Percentiles rank a stretch among this genome's conserved stretches.
Evolutionary conservation across 2,113 vertebrate genomes (phyloP).

Genomic region (Bubo scandiacus): DNA sequence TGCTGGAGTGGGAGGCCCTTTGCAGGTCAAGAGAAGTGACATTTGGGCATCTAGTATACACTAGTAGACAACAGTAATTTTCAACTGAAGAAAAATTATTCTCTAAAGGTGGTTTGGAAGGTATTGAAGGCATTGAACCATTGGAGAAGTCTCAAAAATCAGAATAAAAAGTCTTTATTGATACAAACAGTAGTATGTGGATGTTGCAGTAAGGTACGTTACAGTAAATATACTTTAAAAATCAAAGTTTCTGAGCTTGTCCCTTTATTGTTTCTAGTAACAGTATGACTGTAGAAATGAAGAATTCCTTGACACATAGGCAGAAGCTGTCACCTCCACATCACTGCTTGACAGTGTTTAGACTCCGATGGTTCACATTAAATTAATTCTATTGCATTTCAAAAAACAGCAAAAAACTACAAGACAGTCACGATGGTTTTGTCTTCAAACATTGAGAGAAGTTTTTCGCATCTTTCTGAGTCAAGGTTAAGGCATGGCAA

Average conservation of each 20-base stretch:
- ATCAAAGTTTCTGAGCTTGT: background rate
- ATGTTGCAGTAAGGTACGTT: background rate
- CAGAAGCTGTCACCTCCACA: background rate
- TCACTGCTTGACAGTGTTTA: background rate
- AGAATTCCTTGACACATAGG: background rate
- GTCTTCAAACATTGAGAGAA: background rate
- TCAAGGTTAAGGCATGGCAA: constrained; percentile 19
- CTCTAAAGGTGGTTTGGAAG: background rate
- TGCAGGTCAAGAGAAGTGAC: background rate
- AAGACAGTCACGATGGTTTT: background rate
- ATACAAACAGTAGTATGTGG: background rate
- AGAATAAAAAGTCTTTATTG: background rate
- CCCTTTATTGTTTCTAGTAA: background rate
- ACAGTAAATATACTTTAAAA: background rate
- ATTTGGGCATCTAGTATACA: background rate
- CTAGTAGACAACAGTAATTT: background rate
- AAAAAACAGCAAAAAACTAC: background rate
- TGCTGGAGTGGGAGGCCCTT: background rate
- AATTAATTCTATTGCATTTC: background rate
- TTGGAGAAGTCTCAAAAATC: background rate
- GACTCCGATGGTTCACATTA: background rate
- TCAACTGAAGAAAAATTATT: background rate
- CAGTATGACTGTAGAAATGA: background rate
- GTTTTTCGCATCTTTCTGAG: background rate
- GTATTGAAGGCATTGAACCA: background rate